A percentile compares a stretch with the other conserved stretches of the same genome.
phyloP scores from a whole-genome alignment of 2,113 vertebrate species.

The Talpa occidentalis region DNA sequence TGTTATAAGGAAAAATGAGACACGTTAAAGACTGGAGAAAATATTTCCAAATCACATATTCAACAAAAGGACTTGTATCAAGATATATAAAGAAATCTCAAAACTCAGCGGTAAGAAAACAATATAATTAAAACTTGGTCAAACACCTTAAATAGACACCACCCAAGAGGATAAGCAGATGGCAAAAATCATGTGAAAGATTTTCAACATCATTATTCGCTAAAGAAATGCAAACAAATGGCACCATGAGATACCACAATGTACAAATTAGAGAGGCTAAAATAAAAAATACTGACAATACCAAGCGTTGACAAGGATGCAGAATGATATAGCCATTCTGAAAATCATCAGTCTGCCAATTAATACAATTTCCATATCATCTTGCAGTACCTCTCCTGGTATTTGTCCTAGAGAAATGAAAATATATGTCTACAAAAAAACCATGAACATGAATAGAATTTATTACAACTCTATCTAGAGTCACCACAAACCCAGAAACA shows the following conservation, averaged over 20 bases:
- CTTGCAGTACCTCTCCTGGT: not conserved
- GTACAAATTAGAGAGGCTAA: not conserved
- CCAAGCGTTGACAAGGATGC: not conserved
- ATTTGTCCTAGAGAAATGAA: not conserved
- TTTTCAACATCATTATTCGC: constrained; percentile 16
- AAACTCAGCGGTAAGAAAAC: constrained; percentile 20
- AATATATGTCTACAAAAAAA: not conserved
- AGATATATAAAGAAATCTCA: constrained; percentile 48
- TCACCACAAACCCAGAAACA: not conserved
- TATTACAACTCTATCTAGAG: not conserved
- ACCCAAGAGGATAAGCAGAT: constrained; percentile 48
- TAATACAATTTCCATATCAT: not conserved
- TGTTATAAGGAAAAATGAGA: not conserved
- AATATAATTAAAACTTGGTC: constrained; percentile 37
- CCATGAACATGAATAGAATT: not conserved
- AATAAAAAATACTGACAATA: constrained; percentile 14
- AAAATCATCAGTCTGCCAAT: not conserved
- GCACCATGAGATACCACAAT: not conserved
- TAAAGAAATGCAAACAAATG: constrained; percentile 11
- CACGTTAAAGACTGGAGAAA: constrained; percentile 12
- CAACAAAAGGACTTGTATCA: not conserved
- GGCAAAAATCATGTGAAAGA: constrained; percentile 45
- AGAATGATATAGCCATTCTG: not conserved
- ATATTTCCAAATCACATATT: constrained; percentile 26
- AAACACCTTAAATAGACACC: constrained; percentile 29